phyloP scores from a whole-genome alignment of 2,797 vertebrate species.

The Phalanger gymnotis region DNA sequence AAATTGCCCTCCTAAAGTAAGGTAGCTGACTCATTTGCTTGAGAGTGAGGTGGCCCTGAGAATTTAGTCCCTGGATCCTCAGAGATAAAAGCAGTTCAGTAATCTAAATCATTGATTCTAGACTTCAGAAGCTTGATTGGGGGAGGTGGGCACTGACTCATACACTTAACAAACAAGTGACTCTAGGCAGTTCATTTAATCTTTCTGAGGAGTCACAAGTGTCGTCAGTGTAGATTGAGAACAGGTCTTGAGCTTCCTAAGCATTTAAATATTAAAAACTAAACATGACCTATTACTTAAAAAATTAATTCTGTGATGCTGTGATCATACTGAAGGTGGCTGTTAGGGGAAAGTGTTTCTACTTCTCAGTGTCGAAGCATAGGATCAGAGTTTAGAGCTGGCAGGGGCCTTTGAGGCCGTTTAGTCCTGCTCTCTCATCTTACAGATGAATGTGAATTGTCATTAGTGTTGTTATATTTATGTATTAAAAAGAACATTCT shows the following conservation, averaged over 20 bases:
- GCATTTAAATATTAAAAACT: not conserved
- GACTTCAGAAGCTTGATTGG: not conserved
- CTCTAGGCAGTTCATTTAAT: not conserved
- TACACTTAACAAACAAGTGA: not conserved
- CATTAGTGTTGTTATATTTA: not conserved
- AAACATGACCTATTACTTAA: not conserved
- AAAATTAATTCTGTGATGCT: not conserved
- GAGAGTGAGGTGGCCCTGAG: not conserved
- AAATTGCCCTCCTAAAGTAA: not conserved
- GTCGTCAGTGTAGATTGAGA: not conserved
- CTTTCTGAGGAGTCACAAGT: not conserved
- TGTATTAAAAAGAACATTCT: slow-evolving; percentile 3
- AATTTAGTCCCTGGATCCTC: not conserved
- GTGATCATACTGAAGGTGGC: not conserved
- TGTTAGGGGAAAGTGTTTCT: not conserved
- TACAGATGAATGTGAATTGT: not conserved
- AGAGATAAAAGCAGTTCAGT: not conserved
- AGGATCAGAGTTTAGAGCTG: not conserved
- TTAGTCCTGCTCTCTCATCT: not conserved
- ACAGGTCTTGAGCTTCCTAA: not conserved
- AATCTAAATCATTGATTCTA: not conserved
- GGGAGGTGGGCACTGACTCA: not conserved
- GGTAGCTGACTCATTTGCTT: not conserved
- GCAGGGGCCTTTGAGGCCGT: not conserved
- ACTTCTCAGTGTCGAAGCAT: not conserved